Percentiles rank a stretch among this genome's conserved stretches.
These are phyloP conservation scores for Megatriorchis doriae DNA, from an alignment of 2,113 vertebrate species.

Conservation along the genomic window DNA sequence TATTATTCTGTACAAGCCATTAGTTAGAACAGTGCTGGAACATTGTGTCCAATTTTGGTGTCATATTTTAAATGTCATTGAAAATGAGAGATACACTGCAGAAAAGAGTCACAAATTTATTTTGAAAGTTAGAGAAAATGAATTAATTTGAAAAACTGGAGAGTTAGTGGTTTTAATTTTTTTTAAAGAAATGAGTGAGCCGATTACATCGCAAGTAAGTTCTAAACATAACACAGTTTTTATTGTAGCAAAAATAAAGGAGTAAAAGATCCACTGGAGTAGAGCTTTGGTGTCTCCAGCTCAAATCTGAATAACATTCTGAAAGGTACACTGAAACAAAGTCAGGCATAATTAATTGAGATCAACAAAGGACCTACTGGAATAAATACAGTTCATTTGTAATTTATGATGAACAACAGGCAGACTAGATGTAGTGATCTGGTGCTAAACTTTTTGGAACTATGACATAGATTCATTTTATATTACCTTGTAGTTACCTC, in stretches of 20 bases:
- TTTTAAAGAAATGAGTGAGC: not conserved
- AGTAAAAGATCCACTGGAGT: not conserved
- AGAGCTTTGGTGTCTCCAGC: not conserved
- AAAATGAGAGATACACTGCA: not conserved
- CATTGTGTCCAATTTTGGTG: not conserved
- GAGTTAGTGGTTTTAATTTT: not conserved
- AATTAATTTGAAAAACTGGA: not conserved
- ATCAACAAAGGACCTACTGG: not conserved
- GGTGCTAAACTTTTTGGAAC: not conserved
- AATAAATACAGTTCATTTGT: not conserved
- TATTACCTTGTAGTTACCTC: not conserved
- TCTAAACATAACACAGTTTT: not conserved
- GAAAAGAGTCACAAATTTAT: not conserved
- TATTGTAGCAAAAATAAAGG: not conserved
- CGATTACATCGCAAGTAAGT: not conserved
- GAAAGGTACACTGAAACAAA: not conserved
- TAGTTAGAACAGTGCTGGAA: not conserved
- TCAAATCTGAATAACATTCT: not conserved
- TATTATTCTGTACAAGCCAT: not conserved
- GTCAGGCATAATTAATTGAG: not conserved
- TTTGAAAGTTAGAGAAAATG: not conserved
- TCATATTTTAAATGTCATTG: not conserved
- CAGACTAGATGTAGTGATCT: not conserved
- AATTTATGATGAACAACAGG: not conserved
- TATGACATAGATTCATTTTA: not conserved